A percentile compares a stretch with the other conserved stretches of the same genome.
Evolutionary conservation across 2,113 vertebrate species (phyloP).

Genomic region (Petromus typicus): DNA sequence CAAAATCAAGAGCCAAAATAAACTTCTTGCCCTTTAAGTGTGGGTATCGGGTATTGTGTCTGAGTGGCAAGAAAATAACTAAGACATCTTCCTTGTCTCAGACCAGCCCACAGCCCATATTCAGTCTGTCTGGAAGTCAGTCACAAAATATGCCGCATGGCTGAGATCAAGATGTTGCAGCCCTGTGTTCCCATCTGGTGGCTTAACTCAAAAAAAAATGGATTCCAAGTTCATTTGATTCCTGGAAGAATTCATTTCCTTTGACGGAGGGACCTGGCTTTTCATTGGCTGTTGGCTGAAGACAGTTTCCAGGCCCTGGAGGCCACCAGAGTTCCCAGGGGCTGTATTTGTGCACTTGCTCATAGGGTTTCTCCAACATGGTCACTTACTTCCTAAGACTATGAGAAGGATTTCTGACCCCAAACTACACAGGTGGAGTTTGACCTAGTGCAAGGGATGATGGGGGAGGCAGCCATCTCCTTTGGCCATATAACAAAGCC

Average conservation of each 20-base stretch:
- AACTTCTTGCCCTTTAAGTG: neutral
- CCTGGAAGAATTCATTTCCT: neutral
- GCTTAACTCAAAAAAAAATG: neutral
- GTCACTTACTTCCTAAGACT: neutral
- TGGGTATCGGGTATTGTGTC: neutral
- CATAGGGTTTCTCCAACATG: neutral
- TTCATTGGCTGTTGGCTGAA: neutral
- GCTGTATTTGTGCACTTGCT: neutral
- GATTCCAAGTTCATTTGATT: neutral
- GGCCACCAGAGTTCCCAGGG: neutral
- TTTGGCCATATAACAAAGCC: neutral
- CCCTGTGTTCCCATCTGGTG: neutral
- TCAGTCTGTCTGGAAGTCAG: neutral
- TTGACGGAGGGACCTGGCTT: neutral
- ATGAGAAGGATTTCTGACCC: neutral
- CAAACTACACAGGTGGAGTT: neutral
- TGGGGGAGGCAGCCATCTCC: neutral
- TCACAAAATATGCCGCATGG: neutral
- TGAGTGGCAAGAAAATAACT: neutral
- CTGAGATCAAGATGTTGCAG: neutral
- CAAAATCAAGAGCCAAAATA: neutral
- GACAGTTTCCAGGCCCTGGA: neutral
- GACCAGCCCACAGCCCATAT: neutral
- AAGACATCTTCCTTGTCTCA: slow-evolving; percentile 3
- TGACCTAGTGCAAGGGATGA: neutral